Evolutionary conservation across 2,888 invertebrate species (phyloP), one percentile per base, ranked within the genome.

Genomic region (Aethes cnicana): DNA sequence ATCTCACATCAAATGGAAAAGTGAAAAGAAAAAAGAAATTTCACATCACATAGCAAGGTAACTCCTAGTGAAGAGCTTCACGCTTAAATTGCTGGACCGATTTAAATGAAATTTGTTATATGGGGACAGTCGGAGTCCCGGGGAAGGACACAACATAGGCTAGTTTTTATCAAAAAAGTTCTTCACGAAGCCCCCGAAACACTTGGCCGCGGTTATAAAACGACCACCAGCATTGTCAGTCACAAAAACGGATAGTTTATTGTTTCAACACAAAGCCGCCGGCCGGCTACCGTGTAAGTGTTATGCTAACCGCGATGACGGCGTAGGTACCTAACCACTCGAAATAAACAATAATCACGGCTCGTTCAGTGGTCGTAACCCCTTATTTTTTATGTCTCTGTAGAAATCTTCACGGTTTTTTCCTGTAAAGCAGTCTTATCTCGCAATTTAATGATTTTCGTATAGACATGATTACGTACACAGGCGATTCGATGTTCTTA

Each of bases 171-270:
- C n/a, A n/a, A n/a, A n/a, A n/a, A n/a, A n/a, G n/a, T n/a, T n/a
- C n/a, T n/a, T n/a, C n/a, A n/a, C n/a, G n/a, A n/a, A n/a, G n/a
- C 7, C 6, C 18, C 8, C 35, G 5, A 4, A 16, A 33, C 5
- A 35, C 3, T 18, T 16, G 6, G 6, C 18, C 9, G 9, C 17
- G n/a, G n/a, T n/a, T 18, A 11, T 18, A 35, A 3, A 26, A 18
- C 46, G 52, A 46, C 52, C 52, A 52, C 52, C 52, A 25, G 26
- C 52, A 46, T 25, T 26, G 52, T 18, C 32, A 33, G 50, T 30
- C 39, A 46, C 44, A 37, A 39, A 52, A 52, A 39, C 39, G 32
- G 9, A 11, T 1, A 12, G 52, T 52, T 52, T 52, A 46, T 52
- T 52, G 52, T 46, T 52, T 37, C 32, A 39, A 26, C 14, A 32